Base-by-base conservation (phyloP, 2,113 vertebrate genomes). In the Mormyrus lacerda region DNA sequence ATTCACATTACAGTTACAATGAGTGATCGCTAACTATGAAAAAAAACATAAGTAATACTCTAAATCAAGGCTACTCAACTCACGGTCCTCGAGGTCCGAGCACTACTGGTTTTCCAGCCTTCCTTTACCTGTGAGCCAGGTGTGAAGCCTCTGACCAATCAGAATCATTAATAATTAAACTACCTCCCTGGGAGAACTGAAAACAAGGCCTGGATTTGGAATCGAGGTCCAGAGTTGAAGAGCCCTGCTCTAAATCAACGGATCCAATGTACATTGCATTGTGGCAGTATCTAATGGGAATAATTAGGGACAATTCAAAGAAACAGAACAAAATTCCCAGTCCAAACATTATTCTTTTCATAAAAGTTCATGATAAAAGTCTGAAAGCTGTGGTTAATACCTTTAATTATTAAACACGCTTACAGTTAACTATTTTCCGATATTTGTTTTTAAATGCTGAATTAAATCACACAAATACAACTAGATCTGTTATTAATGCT, bases 391-490 rank as follows among this genome's bases (percentile, higher is more conserved):
- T 90, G 92, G 90, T 95, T 93, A 93, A 94, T 94, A 91, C 93
- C 93, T 91, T 94, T 91, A 93, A 94, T 93, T 92, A 94, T 94
- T 94, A 92, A 83, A 95, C 91, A 94, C 95, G 95, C 93, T 93
- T 91, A 95, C 89, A 93, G 91, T 94, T 95, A 94, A 90, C 92
- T 91, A 93, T 95, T 91, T 92, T 93, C 93, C 92, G 91, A 94
- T 91, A 94, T 94, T 90, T 90, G 73, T 93, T 94, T 91, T 92
- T 55, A 89, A 94, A 95, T 96, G 96, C 92, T 90, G 93, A 96
- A 95, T 95, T 91, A 94, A 96, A 94, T 95, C 94, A 96, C 95
- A 95, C 93, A 95, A 94, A 96, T 95, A 96, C 95, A 95, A 92
- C 92, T 93, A 95, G 94, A 93, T 95, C 90, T 94, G 94, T 94